Base-by-base conservation (phyloP, 2,113 vertebrate species). In the Ancistrus triradiatus region DNA sequence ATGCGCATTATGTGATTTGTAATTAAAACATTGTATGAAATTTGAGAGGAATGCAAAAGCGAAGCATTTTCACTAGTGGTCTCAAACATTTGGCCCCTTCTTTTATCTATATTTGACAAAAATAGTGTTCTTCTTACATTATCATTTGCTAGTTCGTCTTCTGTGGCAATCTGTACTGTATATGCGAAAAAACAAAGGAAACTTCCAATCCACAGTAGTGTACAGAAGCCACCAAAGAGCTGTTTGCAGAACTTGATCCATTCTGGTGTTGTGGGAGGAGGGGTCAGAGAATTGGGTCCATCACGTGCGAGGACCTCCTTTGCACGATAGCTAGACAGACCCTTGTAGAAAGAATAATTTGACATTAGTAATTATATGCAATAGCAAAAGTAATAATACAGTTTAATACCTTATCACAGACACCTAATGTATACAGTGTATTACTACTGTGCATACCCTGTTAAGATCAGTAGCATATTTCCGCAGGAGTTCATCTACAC, bases 201-300 rank as follows among this genome's bases (percentile, higher is more conserved):
- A 15, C 95, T 92, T 22, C 96, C 96, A 1, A 95, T 95, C 96
- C 96, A 98, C 74, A 98, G 84, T 4, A 98, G 79, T 75, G 97
- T 96, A 0, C 94, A 95, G 84, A 98, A 94, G 0, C 92, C 92
- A 18, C 92, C 92, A 0, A 94, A 94, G 6, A 94, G 88, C 75
- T 94, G 92, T 70, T 90, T 90, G 63, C 95, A 98, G 85, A 98
- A 98, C 70, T 98, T 98, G 3, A 98, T 80, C 96, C 96, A 98
- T 66, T 98, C 94, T 1, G 96, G 94, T 51, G 93, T 95, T 52
- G 93, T 97, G 44, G 95, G 93, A 10, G 96, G 96, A 0, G 95
- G 96, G 0, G 95, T 98, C 58, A 98, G 91, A 46, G 92, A 70
- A 1, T 98, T 98, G 22, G 93, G 96, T 3, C 96, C 96, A 38